Percentiles rank a stretch among this genome's conserved stretches.
These are phyloP conservation scores for Yponomeuta malinellus DNA, from an alignment of 2,888 invertebrate genomes.

Conservation along the genomic window DNA sequence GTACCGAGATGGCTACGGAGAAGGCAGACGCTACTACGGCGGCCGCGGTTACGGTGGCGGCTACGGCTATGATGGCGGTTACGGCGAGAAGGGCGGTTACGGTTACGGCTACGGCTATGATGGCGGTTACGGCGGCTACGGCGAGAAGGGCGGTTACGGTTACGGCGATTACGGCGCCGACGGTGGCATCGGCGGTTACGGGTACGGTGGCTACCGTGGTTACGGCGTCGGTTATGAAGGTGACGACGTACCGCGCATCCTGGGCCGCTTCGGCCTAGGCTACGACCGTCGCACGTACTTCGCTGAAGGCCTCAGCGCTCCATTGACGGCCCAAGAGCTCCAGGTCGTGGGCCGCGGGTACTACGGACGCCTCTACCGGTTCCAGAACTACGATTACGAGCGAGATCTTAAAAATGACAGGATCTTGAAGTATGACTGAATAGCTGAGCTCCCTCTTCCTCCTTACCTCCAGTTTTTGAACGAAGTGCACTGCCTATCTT, in stretches of 20 bases:
- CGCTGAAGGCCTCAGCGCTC: constrained; percentile 20
- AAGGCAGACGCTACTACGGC: neutral
- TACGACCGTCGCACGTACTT: constrained; percentile 23
- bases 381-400: neutral
- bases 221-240: constrained; percentile 11
- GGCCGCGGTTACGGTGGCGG: neutral
- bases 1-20: neutral
- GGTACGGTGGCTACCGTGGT: neutral
- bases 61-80: neutral
- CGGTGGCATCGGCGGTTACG: neutral
- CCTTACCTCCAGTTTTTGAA: neutral
- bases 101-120: neutral
- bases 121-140: neutral
- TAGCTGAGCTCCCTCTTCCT: neutral
- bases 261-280: constrained; percentile 27
- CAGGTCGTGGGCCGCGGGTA: constrained; percentile 17
- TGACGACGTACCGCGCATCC: constrained; percentile 12
- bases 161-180: neutral
- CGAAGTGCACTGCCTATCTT: neutral
- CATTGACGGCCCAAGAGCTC: constrained; percentile 20
- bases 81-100: neutral
- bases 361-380: constrained; percentile 2
- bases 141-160: neutral
- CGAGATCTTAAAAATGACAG: neutral
- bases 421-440: neutral